Percentiles rank a stretch among this genome's conserved stretches.
These are phyloP conservation scores for Aldrovandia affinis DNA, from an alignment of 2,797 vertebrate genomes.

Conservation along the genomic window DNA sequence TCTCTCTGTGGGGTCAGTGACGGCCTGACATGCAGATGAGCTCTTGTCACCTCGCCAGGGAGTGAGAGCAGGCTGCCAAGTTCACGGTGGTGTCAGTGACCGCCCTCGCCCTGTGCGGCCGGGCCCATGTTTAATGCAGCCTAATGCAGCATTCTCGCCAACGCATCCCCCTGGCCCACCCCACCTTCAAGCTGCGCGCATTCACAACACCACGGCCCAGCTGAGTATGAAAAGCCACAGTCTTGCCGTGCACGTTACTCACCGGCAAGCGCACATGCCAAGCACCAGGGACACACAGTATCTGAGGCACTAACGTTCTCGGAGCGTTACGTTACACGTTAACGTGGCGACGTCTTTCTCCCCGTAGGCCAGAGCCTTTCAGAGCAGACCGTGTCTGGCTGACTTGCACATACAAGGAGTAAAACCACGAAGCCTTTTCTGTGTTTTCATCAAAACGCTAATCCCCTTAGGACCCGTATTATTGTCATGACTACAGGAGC, in stretches of 20 bases:
- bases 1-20: neutral
- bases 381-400: constrained; percentile 21
- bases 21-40: neutral
- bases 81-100: neutral
- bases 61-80: neutral
- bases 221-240: constrained; percentile 30
- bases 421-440: constrained; percentile 41
- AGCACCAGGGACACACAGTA: neutral
- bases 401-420: constrained; percentile 47
- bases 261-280: no score
- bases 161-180: neutral
- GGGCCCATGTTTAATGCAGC: constrained; percentile 29
- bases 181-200: neutral
- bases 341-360: neutral
- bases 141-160: constrained; percentile 24
- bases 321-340: neutral
- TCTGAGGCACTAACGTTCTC: no score
- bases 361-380: no score
- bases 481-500: neutral
- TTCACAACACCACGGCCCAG: constrained; percentile 29
- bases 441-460: constrained; percentile 27
- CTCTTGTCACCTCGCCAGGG: neutral
- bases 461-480: neutral
- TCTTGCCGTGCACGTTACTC: neutral
- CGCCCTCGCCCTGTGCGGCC: constrained; percentile 17